phyloP scores from a whole-genome alignment of 2,797 vertebrate genomes.

The Presbytis comata region DNA sequence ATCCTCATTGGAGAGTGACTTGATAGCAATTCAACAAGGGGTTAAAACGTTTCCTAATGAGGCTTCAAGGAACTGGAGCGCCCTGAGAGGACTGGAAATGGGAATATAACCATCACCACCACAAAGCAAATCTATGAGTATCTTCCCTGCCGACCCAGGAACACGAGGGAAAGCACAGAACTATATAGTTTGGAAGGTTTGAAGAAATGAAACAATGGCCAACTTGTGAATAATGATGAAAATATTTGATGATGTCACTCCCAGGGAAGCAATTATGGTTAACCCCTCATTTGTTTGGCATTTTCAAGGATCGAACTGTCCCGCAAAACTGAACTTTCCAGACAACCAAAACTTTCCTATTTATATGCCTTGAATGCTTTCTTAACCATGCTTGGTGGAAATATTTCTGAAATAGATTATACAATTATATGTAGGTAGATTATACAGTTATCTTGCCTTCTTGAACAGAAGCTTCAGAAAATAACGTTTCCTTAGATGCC shows the following conservation, averaged over 20 bases:
- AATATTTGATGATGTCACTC: conserved; percentile 74
- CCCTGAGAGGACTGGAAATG: background rate
- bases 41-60: background rate
- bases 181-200: background rate
- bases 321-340: conserved; percentile 75
- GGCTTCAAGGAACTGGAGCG: background rate
- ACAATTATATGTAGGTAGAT: conserved; percentile 41
- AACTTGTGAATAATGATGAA: conserved; percentile 66
- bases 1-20: background rate
- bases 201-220: conserved; percentile 47
- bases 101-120: background rate
- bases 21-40: background rate
- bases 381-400: conserved; percentile 54
- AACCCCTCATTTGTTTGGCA: conserved; percentile 78
- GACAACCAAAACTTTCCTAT: conserved; percentile 72
- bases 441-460: conserved; percentile 46
- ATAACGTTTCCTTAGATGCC: background rate
- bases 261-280: conserved; percentile 73
- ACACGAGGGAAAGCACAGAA: background rate
- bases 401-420: conserved; percentile 67
- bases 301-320: conserved; percentile 64
- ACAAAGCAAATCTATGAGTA: background rate
- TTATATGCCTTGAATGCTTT: conserved; percentile 55
- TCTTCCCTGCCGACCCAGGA: background rate
- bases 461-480: conserved; percentile 51